Conservation (phyloP, 1,140 invertebrate species). For the Drosophila repletoides region DNA sequence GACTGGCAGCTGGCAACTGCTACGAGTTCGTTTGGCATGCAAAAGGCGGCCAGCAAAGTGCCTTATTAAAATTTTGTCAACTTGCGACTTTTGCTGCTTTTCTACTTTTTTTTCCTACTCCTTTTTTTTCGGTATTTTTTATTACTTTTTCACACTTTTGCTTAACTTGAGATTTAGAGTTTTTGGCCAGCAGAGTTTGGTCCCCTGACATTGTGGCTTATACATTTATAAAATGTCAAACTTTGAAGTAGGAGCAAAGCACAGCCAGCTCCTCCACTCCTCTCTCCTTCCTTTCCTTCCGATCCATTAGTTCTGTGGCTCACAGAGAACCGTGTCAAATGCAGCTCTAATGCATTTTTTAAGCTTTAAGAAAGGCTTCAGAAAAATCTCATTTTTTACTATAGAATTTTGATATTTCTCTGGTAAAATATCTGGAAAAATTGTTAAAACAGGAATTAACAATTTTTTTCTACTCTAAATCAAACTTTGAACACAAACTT, state of each 20-base stretch:
- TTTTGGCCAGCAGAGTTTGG: constrained; percentile 1
- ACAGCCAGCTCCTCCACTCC: neutral
- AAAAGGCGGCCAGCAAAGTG: constrained; percentile 74
- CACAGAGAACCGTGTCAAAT: too few species aligned
- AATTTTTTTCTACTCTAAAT: too few species aligned
- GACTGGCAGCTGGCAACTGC: constrained; percentile 64
- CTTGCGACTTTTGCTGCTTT: constrained; percentile 53
- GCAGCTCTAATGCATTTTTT: constrained; percentile 1
- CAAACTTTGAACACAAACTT: too few species aligned
- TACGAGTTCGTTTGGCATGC: constrained; percentile 61
- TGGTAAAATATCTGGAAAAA: too few species aligned
- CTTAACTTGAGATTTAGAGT: constrained; percentile 15
- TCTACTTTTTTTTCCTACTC: constrained; percentile 4
- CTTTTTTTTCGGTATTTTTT: constrained; percentile 1
- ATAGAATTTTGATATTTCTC: too few species aligned
- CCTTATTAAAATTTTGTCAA: constrained; percentile 81
- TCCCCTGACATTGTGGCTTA: constrained; percentile 52
- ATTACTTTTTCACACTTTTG: constrained; percentile 28
- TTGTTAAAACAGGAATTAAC: too few species aligned
- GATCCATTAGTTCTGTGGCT: too few species aligned
- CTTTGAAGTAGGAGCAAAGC: neutral
- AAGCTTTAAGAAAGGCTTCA: too few species aligned
- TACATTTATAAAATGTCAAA: constrained; percentile 35
- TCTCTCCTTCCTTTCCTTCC: too few species aligned
- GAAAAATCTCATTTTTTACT: too few species aligned